phyloP scores from a whole-genome alignment of 2,797 vertebrate species.

The Lepus townsendii region DNA sequence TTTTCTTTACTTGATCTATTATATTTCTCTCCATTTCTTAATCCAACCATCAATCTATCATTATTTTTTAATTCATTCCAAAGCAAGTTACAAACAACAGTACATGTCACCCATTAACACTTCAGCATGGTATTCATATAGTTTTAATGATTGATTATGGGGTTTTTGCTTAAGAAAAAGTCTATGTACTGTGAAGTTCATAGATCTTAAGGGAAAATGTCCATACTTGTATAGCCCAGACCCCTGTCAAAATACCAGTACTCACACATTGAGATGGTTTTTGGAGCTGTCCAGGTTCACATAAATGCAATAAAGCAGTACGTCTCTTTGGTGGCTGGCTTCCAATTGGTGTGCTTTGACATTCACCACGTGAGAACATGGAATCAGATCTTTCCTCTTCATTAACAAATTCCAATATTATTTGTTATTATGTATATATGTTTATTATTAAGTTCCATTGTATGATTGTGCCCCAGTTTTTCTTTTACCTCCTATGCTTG shows the following conservation, averaged over 20 bases:
- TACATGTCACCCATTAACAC: background rate
- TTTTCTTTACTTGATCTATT: background rate
- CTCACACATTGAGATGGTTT: background rate
- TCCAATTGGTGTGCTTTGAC: background rate
- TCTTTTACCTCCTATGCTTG: too few species aligned
- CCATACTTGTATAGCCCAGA: background rate
- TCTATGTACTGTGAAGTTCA: background rate
- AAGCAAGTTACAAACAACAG: background rate
- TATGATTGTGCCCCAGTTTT: background rate
- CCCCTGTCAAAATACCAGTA: background rate
- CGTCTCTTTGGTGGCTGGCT: background rate
- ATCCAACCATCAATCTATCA: background rate
- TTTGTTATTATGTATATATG: too few species aligned
- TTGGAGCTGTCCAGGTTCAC: background rate
- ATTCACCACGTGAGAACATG: too few species aligned
- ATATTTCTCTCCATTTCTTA: background rate
- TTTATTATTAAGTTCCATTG: background rate
- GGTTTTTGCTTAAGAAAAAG: background rate
- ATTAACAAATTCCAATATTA: background rate
- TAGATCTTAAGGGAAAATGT: background rate
- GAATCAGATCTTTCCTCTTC: background rate
- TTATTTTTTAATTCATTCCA: background rate
- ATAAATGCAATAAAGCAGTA: background rate
- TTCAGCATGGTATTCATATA: background rate
- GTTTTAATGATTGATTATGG: background rate